Conservation (phyloP, 2,888 invertebrate species). For the Thumatha senex region DNA sequence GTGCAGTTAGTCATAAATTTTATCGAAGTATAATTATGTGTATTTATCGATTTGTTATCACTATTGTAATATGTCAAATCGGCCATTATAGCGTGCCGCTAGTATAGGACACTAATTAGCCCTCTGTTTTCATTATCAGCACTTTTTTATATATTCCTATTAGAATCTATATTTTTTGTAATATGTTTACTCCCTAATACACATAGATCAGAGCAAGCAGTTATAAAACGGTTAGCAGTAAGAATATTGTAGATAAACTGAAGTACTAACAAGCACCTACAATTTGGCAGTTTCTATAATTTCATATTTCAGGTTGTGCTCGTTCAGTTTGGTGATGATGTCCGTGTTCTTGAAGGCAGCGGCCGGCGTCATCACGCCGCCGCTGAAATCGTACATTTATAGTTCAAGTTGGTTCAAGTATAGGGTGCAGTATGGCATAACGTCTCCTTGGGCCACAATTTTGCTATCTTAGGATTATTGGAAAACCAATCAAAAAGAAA, state of each 20-base stretch:
- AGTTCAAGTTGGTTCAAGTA: background rate
- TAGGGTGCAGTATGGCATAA: background rate
- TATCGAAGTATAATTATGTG: too few species aligned
- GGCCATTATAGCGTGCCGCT: too few species aligned
- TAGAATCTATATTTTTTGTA: too few species aligned
- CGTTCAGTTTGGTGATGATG: conserved; percentile 88
- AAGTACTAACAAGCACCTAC: background rate
- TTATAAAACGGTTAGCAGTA: conserved; percentile 16
- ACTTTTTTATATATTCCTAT: too few species aligned
- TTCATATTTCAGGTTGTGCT: conserved; percentile 89
- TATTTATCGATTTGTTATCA: too few species aligned
- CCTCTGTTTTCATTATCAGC: too few species aligned
- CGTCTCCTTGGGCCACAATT: too few species aligned
- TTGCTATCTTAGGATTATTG: too few species aligned
- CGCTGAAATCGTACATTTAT: conserved; percentile 70
- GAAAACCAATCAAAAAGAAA: too few species aligned
- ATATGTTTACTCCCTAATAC: background rate
- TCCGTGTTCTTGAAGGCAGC: conserved; percentile 93
- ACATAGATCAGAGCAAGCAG: background rate
- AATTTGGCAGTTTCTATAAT: conserved; percentile 56
- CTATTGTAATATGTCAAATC: too few species aligned
- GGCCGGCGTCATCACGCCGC: conserved; percentile 94
- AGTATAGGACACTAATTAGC: too few species aligned
- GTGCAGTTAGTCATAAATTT: too few species aligned
- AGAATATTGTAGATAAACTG: conserved; percentile 5